Evolutionary conservation across 2,113 vertebrate species (phyloP).

Genomic region (Callipepla squamata): DNA sequence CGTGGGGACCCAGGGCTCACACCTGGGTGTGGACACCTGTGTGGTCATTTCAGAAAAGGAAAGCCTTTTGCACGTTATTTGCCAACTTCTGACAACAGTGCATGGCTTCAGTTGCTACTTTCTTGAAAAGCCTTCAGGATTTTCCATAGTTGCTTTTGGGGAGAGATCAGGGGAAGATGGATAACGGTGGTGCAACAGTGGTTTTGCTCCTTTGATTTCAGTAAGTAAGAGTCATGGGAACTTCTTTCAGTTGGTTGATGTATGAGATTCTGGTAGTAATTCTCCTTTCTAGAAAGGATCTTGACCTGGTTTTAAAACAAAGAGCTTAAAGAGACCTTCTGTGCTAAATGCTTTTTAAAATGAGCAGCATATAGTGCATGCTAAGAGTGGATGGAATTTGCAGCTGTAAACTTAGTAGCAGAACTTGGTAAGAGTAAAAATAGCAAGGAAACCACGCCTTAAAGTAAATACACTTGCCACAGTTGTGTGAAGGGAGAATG

Average conservation of each 20-base stretch:
- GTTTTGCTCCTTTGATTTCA: neutral
- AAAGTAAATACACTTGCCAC: neutral
- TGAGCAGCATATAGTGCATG: neutral
- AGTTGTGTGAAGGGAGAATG: neutral
- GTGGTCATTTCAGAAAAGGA: neutral
- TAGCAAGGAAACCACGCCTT: neutral
- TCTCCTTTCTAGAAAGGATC: neutral
- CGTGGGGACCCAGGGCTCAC: neutral
- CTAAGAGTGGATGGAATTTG: neutral
- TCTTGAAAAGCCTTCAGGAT: neutral
- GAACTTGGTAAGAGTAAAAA: neutral
- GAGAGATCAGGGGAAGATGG: neutral
- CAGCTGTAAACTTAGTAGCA: neutral
- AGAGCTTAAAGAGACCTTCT: neutral
- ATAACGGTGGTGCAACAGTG: neutral
- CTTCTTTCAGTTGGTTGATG: neutral
- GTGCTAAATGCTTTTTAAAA: neutral
- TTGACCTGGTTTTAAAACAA: neutral
- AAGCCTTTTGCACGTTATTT: accelerated
- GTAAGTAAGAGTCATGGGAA: neutral
- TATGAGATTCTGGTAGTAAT: neutral
- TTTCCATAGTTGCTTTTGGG: neutral
- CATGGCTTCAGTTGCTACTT: neutral
- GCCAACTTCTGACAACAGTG: neutral
- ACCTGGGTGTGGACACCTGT: neutral